Evolutionary conservation across 2,113 vertebrate species (phyloP).

Genomic region (Geococcyx californianus): DNA sequence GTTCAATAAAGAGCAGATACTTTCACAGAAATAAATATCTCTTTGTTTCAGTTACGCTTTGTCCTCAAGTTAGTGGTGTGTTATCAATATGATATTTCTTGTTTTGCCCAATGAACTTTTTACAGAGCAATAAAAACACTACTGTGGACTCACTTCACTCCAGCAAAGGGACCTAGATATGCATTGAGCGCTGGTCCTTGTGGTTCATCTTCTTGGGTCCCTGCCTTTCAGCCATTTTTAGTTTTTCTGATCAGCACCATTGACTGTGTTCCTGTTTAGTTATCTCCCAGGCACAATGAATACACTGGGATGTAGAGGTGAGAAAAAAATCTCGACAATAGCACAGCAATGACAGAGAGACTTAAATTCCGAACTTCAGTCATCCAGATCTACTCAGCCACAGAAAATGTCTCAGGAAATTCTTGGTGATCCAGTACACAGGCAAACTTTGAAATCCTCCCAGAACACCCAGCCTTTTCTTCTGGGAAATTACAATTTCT

Average conservation of each 20-base stretch:
- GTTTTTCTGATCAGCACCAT: neutral
- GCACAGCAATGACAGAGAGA: neutral
- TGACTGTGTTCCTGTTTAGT: accelerated
- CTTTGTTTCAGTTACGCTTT: neutral
- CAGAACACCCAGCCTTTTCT: neutral
- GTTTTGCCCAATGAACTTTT: neutral
- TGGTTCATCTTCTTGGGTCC: neutral
- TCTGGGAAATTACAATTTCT: neutral
- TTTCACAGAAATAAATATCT: neutral
- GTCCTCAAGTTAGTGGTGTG: neutral
- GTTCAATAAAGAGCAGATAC: neutral
- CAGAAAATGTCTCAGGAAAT: neutral
- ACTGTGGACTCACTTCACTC: neutral
- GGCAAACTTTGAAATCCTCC: neutral
- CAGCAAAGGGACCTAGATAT: neutral
- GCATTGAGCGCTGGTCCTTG: neutral
- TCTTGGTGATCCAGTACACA: neutral
- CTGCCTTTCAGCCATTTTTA: neutral
- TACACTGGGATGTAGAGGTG: neutral
- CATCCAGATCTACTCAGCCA: neutral
- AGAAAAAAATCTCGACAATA: neutral
- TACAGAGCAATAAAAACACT: neutral
- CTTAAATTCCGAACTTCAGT: neutral
- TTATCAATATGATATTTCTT: neutral
- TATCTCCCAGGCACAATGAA: neutral